Evolutionary conservation across 2,797 vertebrate species (phyloP), one percentile per base, ranked within the genome.

Genomic region (Steatocranus sp.): DNA sequence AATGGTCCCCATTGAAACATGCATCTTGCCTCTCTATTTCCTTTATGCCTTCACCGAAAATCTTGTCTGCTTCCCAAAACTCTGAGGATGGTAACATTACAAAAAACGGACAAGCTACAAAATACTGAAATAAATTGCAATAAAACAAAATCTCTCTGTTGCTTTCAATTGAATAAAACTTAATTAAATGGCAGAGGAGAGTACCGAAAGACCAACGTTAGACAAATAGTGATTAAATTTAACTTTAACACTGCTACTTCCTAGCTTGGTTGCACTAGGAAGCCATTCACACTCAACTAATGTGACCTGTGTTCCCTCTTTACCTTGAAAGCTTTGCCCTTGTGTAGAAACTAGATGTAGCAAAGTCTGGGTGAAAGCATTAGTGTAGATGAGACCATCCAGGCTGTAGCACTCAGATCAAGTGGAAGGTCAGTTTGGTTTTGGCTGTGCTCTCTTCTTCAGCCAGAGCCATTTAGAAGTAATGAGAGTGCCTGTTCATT

Each of bases 261-360:
- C 8, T 76, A 46, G 61, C 61, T 75, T 30, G n/a, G 75, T 63
- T 75, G 66, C 81, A 50, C 79, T 9, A 23, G 27, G 50, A 81
- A 41, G 70, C 77, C 74, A 78, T 61, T 79, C 75, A 80, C 41
- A 68, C 80, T 83, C 81, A 17, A 34, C 81, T 88, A 93, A 90
- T 88, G 76, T 77, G 91, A 91, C 89, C 88, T 53, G 17, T 88
- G 88, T 82, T 91, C 79, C 81, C 89, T 88, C 89, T 90, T 89
- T 85, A 76, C 85, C 85, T 80, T 88, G 81, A 95, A 94, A 94
- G 93, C 92, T 87, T 79, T 82, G 87, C 85, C 92, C 94, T 94
- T 92, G 88, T 83, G 75, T 46, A 34, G 75, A 84, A 89, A 88
- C 80, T 86, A 61, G 76, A 41, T 58, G 76, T 25, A 63, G 85